These are phyloP conservation scores for Coenonympha arcania DNA, from an alignment of 2,888 invertebrate species.

Conservation along the genomic window DNA sequence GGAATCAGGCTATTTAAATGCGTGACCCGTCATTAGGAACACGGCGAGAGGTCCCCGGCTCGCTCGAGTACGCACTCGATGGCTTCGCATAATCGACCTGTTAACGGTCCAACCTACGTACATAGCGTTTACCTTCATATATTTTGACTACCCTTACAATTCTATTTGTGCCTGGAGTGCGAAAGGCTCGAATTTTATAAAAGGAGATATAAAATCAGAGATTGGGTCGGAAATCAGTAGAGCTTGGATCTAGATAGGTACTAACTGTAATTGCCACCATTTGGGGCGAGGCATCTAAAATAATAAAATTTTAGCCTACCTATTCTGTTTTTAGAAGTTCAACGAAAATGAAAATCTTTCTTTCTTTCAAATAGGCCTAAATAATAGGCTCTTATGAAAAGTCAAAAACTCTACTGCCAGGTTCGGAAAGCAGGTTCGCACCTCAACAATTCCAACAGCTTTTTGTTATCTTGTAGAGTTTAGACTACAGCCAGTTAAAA, in stretches of 20 bases:
- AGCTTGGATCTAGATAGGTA: neutral
- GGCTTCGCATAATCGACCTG: constrained; percentile 66
- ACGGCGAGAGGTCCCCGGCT: constrained; percentile 40
- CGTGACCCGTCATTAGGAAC: constrained; percentile 67
- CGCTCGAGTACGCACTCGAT: constrained; percentile 51
- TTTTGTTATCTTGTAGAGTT: too few species aligned
- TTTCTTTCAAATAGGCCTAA: too few species aligned
- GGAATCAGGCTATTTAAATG: constrained; percentile 67
- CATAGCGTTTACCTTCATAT: constrained; percentile 24
- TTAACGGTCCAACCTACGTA: constrained; percentile 47
- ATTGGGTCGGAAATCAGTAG: neutral
- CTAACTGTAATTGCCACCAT: too few species aligned
- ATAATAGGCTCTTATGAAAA: too few species aligned
- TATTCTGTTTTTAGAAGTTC: too few species aligned
- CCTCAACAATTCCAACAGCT: too few species aligned
- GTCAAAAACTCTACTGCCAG: too few species aligned
- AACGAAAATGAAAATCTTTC: too few species aligned
- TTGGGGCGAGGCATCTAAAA: too few species aligned
- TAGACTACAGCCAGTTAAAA: too few species aligned
- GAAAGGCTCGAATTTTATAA: constrained; percentile 1
- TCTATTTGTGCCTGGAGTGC: constrained; percentile 6
- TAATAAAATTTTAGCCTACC: too few species aligned
- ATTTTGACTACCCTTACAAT: constrained; percentile 15
- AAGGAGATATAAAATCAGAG: neutral
- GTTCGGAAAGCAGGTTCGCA: too few species aligned